Evolutionary conservation across 1,140 invertebrate genomes (phyloP).

Genomic region (Drosophila bifasciata): DNA sequence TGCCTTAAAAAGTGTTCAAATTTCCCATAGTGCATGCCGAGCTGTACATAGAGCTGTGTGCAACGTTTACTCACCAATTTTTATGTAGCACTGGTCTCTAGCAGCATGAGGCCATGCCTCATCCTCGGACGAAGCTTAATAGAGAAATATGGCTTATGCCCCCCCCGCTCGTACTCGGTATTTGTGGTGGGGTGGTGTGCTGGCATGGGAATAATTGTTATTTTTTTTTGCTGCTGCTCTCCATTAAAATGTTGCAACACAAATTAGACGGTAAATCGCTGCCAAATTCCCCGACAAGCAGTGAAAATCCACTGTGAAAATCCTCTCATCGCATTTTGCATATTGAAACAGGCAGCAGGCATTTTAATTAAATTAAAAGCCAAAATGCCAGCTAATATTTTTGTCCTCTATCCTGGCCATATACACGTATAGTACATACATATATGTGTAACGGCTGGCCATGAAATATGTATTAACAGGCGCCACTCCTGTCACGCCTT

Average conservation of each 20-base stretch:
- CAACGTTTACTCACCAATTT: too few species aligned
- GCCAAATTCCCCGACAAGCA: slow-evolving; percentile 36
- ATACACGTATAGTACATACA: slow-evolving; percentile 2
- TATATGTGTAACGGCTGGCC: slow-evolving; percentile 11
- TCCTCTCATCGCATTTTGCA: slow-evolving; percentile 44
- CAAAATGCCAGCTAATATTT: slow-evolving; percentile 45
- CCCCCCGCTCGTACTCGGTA: too few species aligned
- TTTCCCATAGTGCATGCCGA: too few species aligned
- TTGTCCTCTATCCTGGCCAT: slow-evolving; percentile 12
- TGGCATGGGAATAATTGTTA: slow-evolving; percentile 24
- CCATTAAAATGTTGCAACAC: slow-evolving; percentile 46
- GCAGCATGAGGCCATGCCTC: too few species aligned
- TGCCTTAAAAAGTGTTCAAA: too few species aligned
- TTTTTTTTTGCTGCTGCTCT: slow-evolving; percentile 3
- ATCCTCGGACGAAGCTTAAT: slow-evolving; percentile 4
- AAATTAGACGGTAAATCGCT: slow-evolving; percentile 50
- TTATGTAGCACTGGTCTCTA: background rate
- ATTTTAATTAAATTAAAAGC: slow-evolving; percentile 62
- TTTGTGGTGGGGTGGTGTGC: background rate
- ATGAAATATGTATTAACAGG: slow-evolving; percentile 46
- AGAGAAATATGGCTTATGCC: slow-evolving; percentile 30
- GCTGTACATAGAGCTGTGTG: too few species aligned
- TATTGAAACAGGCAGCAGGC: slow-evolving; percentile 19
- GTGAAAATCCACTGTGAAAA: slow-evolving; percentile 47
- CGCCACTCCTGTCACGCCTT: too few species aligned